phyloP scores from a whole-genome alignment of 30 jellyfish, hydroid and myxozoan species.

The Chironex yamaguchii region DNA sequence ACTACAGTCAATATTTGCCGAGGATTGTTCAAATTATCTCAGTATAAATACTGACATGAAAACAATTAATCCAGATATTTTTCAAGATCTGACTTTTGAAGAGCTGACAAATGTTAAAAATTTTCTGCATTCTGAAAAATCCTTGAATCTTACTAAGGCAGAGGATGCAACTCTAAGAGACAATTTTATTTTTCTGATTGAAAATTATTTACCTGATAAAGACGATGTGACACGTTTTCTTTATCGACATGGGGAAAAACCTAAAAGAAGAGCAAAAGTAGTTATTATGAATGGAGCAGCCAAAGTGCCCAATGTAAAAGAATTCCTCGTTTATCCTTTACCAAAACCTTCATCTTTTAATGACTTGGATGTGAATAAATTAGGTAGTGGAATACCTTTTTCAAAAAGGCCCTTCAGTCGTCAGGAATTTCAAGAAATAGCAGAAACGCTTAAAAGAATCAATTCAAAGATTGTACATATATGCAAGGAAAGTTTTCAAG shows the following conservation, averaged over 20 bases:
- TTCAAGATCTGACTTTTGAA: conserved; percentile 45
- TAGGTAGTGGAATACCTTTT: neutral
- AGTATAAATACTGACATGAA: too few relatives aligned
- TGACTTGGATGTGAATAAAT: neutral
- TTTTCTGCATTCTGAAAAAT: neutral
- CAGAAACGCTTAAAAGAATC: too few relatives aligned
- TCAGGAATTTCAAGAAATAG: neutral
- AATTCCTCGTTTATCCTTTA: conserved; percentile 56
- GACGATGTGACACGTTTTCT: conserved; percentile 26
- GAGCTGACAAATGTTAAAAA: conserved; percentile 30
- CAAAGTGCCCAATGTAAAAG: conserved; percentile 28
- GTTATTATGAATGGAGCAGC: conserved; percentile 49
- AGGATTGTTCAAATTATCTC: neutral
- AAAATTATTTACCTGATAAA: conserved; percentile 54
- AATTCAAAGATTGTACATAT: neutral
- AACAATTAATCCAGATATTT: conserved; percentile 9
- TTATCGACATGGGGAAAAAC: conserved; percentile 56
- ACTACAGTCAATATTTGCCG: too few relatives aligned
- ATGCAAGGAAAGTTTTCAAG: neutral
- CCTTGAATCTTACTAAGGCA: conserved; percentile 33
- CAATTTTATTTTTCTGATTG: conserved; percentile 63
- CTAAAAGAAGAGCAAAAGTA: conserved; percentile 69
- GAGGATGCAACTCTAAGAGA: conserved; percentile 52
- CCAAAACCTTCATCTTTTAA: too few relatives aligned
- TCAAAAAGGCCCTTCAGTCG: neutral